Conservation (phyloP, 2,797 vertebrate species). For the Ambastaia sidthimunki region DNA sequence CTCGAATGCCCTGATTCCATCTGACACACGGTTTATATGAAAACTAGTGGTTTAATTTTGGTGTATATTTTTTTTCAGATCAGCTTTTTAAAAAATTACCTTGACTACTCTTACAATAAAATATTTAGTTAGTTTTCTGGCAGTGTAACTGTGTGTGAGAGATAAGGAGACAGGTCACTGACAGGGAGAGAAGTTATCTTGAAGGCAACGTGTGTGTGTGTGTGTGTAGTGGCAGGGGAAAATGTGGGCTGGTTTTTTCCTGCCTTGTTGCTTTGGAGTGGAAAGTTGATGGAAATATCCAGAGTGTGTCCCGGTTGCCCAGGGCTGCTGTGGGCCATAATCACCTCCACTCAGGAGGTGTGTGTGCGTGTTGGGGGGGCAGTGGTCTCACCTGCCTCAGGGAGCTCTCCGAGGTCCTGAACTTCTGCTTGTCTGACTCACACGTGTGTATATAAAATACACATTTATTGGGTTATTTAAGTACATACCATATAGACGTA, state of each 20-base stretch:
- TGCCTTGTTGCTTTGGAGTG: constrained; percentile 48
- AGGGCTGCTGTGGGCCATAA: constrained; percentile 48
- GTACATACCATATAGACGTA: too few species aligned
- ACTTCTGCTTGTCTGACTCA: constrained; percentile 9
- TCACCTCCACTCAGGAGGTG: constrained; percentile 28
- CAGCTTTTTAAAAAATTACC: not conserved
- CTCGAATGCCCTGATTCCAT: constrained; percentile 17
- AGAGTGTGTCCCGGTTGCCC: constrained; percentile 39
- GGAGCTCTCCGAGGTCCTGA: constrained; percentile 62
- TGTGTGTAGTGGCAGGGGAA: constrained; percentile 17
- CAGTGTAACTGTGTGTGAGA: constrained; percentile 12
- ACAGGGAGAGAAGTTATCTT: constrained; percentile 16
- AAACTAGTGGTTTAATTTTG: not conserved
- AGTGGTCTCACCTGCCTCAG: constrained; percentile 42
- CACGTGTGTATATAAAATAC: too few species aligned
- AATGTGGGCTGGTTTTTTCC: constrained; percentile 30
- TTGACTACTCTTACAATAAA: not conserved
- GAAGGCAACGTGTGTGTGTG: constrained; percentile 9
- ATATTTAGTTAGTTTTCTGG: constrained; percentile 3
- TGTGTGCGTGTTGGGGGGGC: constrained; percentile 26
- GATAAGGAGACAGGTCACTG: constrained; percentile 23
- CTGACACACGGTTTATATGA: constrained; percentile 13
- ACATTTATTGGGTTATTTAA: too few species aligned
- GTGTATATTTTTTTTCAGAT: not conserved
- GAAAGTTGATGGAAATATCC: constrained; percentile 51